phyloP scores from a whole-genome alignment of 2,113 vertebrate species.

The Dipodomys spectabilis region DNA sequence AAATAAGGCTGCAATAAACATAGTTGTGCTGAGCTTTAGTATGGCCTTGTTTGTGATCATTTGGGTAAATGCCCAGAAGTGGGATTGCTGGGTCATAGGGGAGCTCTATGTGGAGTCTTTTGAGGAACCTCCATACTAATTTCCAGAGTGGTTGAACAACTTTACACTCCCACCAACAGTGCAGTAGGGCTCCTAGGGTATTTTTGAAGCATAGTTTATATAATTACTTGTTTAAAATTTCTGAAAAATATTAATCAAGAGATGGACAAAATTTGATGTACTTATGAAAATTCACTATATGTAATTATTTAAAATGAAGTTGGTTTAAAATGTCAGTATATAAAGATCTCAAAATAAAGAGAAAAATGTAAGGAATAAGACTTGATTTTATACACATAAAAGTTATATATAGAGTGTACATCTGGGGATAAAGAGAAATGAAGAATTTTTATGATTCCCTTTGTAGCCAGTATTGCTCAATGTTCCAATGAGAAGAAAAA shows the following conservation, averaged over 20 bases:
- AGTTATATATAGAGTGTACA: neutral
- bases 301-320: conserved; percentile 4
- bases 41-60: too few species aligned
- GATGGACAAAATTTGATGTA: neutral
- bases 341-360: neutral
- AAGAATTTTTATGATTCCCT: neutral
- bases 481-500: conserved; percentile 45
- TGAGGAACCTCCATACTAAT: too few species aligned
- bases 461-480: neutral
- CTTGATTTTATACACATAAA: neutral
- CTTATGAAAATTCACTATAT: neutral
- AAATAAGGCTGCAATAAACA: too few species aligned
- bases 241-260: neutral
- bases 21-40: too few species aligned
- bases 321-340: neutral
- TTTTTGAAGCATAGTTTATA: neutral
- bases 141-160: too few species aligned
- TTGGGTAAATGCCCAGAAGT: too few species aligned
- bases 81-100: too few species aligned
- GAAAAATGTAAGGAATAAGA: neutral
- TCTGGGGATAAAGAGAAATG: neutral
- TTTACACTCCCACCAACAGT: too few species aligned
- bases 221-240: neutral
- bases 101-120: too few species aligned
- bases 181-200: too few species aligned